These are phyloP conservation scores for Amblyornis subalaris DNA, from an alignment of 2,113 vertebrate species.

Conservation along the genomic window DNA sequence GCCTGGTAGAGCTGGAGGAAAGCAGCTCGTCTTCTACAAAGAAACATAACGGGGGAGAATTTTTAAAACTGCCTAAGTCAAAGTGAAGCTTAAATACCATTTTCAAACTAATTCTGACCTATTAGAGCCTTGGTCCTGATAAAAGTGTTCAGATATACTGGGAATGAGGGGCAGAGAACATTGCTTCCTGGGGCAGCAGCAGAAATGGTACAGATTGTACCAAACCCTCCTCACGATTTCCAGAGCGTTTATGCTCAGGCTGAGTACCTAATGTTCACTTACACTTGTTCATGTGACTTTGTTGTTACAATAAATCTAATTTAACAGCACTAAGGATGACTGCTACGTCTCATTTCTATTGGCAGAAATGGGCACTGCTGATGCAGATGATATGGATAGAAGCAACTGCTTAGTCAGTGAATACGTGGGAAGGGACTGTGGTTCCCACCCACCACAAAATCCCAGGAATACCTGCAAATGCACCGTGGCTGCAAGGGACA, in stretches of 20 bases:
- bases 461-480: background rate
- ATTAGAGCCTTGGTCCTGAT: background rate
- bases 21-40: background rate
- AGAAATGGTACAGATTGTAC: background rate
- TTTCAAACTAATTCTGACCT: background rate
- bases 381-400: background rate
- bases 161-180: background rate
- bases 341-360: background rate
- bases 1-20: background rate
- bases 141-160: background rate
- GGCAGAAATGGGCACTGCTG: background rate
- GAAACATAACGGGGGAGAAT: background rate
- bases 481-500: rapidly evolving
- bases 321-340: background rate
- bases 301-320: slow-evolving; percentile 1
- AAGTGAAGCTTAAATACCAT: background rate
- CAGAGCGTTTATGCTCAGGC: background rate
- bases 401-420: background rate
- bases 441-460: background rate
- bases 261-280: background rate
- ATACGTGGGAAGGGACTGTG: background rate
- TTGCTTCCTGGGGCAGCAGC: background rate
- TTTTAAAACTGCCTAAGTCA: background rate
- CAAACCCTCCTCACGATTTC: background rate
- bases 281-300: background rate